Base-by-base conservation (phyloP, 53 echinoderm and acorn worm species). In the Echinarachnius parma region DNA sequence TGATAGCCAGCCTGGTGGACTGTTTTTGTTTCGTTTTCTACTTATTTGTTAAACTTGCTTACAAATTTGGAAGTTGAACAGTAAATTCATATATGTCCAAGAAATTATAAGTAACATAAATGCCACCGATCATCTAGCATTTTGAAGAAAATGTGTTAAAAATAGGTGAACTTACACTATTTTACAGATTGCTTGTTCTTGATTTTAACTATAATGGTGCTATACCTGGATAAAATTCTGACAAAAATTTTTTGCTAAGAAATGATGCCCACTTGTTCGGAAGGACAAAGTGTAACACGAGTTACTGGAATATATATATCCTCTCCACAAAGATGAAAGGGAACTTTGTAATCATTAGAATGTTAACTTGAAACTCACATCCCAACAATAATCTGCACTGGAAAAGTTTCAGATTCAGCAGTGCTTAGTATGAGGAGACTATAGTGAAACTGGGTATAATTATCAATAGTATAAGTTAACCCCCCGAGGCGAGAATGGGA, bases 1-100 rank as follows among this genome's bases (percentile, higher is more conserved):
- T 0, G 62, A 62, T 15, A 28, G 3, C 21, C 22, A 62, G 31
- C 77, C 62, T 0, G 18, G 80, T 79, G 4, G 21, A 34, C 10
- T 37, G 0, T 39, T 7, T 13, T 39, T 39, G 7, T 13, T 39
- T 39, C 13, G 39, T 39, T 39, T 39, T 39, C 39, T 9, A 39
- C 7, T 39, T 9, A 39, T 39, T 39, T 7, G 7, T 39, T 39
- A 39, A 39, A 9, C 39, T 39, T 39, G 39, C 39, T 39, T 39
- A 39, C n/a, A 39, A 39, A 13, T 39, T 9, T 39, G 39, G 13
- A 39, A 9, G 39, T 39, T 13, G 7, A 39, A 13, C 39, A 39
- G 39, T 39, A 39, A 39, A 39, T 9, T 39, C 7, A 39, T 39
- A 13, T 13, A 39, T 39, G 39, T 39, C 39, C 13, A 13, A 39